Evolutionary conservation across 2,113 vertebrate species (phyloP).

Genomic region (Bettongia penicillata): DNA sequence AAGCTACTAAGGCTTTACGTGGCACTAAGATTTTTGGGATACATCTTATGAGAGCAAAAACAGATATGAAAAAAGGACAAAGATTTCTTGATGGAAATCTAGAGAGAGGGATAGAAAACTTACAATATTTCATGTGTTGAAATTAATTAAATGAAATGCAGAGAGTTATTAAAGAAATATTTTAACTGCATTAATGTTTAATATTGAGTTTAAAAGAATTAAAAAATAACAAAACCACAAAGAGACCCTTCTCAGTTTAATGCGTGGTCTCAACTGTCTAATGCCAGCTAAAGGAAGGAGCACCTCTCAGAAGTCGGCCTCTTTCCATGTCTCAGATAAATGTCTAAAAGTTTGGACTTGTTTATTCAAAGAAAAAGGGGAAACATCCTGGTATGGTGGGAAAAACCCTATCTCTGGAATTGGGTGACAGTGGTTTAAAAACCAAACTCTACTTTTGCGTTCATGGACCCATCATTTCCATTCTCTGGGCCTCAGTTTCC

Average conservation of each 20-base stretch:
- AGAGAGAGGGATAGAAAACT: background rate
- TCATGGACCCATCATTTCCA: background rate
- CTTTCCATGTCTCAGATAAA: background rate
- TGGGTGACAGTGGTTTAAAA: background rate
- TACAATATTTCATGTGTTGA: background rate
- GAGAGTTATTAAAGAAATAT: background rate
- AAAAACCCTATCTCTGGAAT: background rate
- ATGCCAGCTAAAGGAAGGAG: background rate
- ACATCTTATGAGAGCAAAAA: background rate
- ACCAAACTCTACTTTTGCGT: too few relatives aligned
- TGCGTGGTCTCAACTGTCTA: background rate
- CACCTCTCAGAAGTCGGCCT: background rate
- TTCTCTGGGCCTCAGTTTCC: background rate
- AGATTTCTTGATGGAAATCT: background rate
- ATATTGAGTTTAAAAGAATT: background rate
- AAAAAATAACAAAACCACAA: background rate
- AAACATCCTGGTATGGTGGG: background rate
- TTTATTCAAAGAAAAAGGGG: background rate
- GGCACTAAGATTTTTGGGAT: background rate
- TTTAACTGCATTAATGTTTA: background rate
- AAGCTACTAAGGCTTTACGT: background rate
- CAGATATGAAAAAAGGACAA: background rate
- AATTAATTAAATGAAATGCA: background rate
- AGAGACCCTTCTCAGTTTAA: background rate
- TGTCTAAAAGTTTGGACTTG: background rate